Evolutionary conservation across 2,797 vertebrate genomes (phyloP), one percentile per base, ranked within the genome.

Genomic region (Falco columbarius): DNA sequence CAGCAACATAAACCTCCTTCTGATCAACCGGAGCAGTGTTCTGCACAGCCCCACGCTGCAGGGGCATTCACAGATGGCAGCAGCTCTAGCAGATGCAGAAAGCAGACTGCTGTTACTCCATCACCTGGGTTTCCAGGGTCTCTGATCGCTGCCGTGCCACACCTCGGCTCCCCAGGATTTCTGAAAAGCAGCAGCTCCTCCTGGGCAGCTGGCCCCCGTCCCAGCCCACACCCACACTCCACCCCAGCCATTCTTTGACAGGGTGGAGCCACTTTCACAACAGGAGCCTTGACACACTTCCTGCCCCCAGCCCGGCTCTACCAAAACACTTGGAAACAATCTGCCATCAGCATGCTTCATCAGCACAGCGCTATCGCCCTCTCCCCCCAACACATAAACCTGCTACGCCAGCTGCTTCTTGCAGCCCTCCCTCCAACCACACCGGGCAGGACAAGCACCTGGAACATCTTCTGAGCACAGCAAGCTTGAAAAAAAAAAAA

Each of bases 201-300:
- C 71, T 23, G 44, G 74, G 46, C 42, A 59, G 51, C 63, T 65
- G 27, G 71, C 86, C 40, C 55, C 12, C 3, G 14, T 44, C 77
- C 86, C 52, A 80, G 77, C 67, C 70, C 44, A 6, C 83, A 92
- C 70, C 89, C 76, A 30, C 2, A 2, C 71, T 91, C 92, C 89
- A 93, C 94, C 95, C 86, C 75, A 94, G 75, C 89, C 92, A 96
- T 94, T 97, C 94, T 89, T 93, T 89, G 34, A n/a, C 49, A 76
- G 94, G 96, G 96, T 90, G 95, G 96, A 97, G 58, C 51, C 61
- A 91, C 92, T 97, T 93, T 96, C 96, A 92, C 94, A 96, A 91
- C 56, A 46, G 86, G 54, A 91, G 77, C 65, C 75, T 73, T 94
- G 86, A 95, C 89, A 91, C 68, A 85, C 7, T 44, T 95, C 91